Conservation (phyloP, 2,888 invertebrate species). For the Eupeodes luniger region DNA sequence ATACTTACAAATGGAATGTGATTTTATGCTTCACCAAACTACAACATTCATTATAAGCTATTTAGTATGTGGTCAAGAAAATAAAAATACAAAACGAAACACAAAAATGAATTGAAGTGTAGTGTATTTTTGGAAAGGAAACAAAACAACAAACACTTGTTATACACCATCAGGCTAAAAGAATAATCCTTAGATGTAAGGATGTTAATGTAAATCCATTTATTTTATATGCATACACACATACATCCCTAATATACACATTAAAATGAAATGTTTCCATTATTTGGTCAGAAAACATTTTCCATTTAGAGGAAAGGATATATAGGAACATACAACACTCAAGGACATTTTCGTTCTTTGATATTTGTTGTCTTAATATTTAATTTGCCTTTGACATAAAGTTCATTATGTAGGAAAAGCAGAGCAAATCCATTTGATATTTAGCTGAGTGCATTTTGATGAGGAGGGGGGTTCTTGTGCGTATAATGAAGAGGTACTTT, state of each 20-base stretch:
- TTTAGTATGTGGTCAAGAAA: constrained; percentile 12
- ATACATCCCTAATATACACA: neutral
- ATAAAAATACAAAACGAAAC: neutral
- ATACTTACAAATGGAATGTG: neutral
- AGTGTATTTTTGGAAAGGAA: neutral
- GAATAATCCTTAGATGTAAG: neutral
- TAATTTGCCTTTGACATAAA: constrained; percentile 39
- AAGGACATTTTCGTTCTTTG: constrained; percentile 39
- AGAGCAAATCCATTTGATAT: constrained; percentile 19
- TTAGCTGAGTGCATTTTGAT: neutral
- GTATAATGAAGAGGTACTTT: neutral
- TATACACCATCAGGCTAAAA: neutral
- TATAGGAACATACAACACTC: neutral
- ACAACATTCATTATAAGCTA: constrained; percentile 41
- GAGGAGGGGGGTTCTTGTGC: neutral
- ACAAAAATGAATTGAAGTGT: constrained; percentile 5
- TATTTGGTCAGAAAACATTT: constrained; percentile 15
- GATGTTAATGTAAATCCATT: constrained; percentile 25
- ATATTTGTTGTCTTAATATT: constrained; percentile 42
- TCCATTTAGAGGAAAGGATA: constrained; percentile 19
- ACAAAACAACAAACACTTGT: constrained; percentile 21
- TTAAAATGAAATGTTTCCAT: constrained; percentile 40
- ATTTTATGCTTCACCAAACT: constrained; percentile 39
- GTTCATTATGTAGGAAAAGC: constrained; percentile 17
- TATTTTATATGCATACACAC: neutral